These are phyloP conservation scores for Enteromius fasciolatus DNA, from an alignment of 2,797 vertebrate species.

Conservation along the genomic window DNA sequence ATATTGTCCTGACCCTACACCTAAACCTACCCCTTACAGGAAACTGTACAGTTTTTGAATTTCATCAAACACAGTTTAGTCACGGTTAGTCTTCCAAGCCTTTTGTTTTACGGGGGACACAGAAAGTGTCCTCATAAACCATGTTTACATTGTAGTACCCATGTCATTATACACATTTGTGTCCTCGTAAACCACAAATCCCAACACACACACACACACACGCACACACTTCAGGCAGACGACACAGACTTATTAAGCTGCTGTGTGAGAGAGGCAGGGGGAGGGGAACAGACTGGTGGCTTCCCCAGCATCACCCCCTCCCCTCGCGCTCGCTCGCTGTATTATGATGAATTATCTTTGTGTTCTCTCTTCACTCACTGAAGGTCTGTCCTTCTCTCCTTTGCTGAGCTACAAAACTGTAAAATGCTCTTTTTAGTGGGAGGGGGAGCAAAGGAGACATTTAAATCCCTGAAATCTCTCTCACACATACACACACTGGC, in stretches of 20 bases:
- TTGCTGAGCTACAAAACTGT: conserved; percentile 24
- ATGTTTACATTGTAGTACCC: too few relatives aligned
- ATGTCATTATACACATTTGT: too few relatives aligned
- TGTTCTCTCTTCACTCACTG: conserved; percentile 35
- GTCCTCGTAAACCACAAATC: too few relatives aligned
- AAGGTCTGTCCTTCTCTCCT: conserved; percentile 8
- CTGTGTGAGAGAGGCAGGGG: conserved; percentile 40
- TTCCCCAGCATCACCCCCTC: conserved; percentile 36
- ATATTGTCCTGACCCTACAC: too few relatives aligned
- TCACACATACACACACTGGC: conserved; percentile 22
- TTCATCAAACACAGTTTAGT: too few relatives aligned
- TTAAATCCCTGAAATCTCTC: conserved; percentile 33
- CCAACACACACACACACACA: not conserved
- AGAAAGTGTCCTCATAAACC: too few relatives aligned
- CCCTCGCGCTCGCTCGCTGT: not conserved
- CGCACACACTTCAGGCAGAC: conserved; percentile 31
- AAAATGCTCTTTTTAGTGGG: conserved; percentile 38
- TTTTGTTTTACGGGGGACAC: too few relatives aligned
- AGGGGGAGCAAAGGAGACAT: conserved; percentile 34
- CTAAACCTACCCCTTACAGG: too few relatives aligned
- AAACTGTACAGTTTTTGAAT: too few relatives aligned
- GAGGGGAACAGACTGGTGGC: conserved; percentile 45
- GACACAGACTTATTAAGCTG: conserved; percentile 48
- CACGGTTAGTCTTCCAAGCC: too few relatives aligned
- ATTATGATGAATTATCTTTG: conserved; percentile 26